Evolutionary conservation across 2,113 vertebrate species (phyloP).

Genomic region (Otocyon megalotis): DNA sequence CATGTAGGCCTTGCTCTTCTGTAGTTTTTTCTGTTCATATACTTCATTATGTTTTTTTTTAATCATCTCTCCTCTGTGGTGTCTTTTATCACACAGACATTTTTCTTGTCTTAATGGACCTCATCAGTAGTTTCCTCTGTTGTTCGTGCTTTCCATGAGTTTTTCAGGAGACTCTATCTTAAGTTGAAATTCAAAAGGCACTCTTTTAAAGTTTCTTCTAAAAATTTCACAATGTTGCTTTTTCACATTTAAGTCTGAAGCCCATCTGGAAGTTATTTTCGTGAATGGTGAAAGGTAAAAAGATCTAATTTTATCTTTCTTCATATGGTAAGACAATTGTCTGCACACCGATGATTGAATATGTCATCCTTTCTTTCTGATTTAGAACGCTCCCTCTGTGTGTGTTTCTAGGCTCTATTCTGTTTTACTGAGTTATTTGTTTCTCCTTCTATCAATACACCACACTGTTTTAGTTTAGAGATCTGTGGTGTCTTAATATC

Average conservation of each 20-base stretch:
- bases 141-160: not conserved
- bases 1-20: not conserved
- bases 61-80: not conserved
- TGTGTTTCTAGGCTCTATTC: not conserved
- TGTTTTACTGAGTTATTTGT: not conserved
- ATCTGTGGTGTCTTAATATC: conserved; percentile 15
- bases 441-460: not conserved
- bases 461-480: not conserved
- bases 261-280: conserved; percentile 49
- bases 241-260: conserved; percentile 33
- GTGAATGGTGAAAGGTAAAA: conserved; percentile 36
- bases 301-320: conserved; percentile 36
- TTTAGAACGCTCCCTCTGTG: not conserved
- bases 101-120: not conserved
- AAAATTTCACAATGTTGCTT: conserved; percentile 21
- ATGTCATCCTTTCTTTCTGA: not conserved
- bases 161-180: not conserved
- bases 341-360: not conserved
- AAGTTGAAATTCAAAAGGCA: conserved; percentile 33
- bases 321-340: conserved; percentile 21
- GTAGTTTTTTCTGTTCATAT: not conserved
- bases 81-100: not conserved
- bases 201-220: not conserved
- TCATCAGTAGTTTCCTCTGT: conserved; percentile 10
- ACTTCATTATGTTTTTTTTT: not conserved